Base-by-base conservation (phyloP, 2,797 vertebrate species). In the Limosa lapponica region DNA sequence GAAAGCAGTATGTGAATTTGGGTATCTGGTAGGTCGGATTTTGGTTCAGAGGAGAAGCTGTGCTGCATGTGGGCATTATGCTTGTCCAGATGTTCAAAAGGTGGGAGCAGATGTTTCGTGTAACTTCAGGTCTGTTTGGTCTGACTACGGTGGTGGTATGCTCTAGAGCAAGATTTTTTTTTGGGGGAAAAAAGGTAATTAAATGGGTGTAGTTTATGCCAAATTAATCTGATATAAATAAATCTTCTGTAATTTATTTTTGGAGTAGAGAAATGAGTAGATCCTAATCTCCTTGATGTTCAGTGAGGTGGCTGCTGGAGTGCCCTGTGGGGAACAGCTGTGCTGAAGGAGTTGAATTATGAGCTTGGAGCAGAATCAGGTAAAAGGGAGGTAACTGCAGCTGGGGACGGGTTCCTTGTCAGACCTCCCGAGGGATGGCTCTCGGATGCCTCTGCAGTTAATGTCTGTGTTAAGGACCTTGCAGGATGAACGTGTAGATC, bases 111-210 rank as follows among this genome's bases (percentile, higher is more conserved):
- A 67, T 86, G 71, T 85, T 77, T 54, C 0, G 0, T 59, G 28
- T 67, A 69, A 36, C n/a, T 89, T 90, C 34, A 87, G 37, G 32
- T 74, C 61, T 71, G 9, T 71, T 90, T 83, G 54, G 30, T 83
- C 18, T 86, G 61, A 49, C 24, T 49, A 16, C 17, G 49, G 37
- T 1, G 0, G 7, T 4, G 16, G 12, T 59, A 20, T 4, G 1
- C 70, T 80, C n/a, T 48, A 43, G 30, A 73, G 39, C 32, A 64
- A 86, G 36, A 17, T 27, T 43, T 23, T 30, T 57, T 23, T 27
- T 0, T 0, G 4, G 25, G 17, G 8, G 0, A 24, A 24, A 18
- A 43, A 48, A 48, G 8, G 11, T 49, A 24, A 44, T 36, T 65
- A 77, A 65, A 24, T 51, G 52, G 2, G 2, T 61, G 28, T 48